These are phyloP conservation scores for Bubalus kerabau DNA, from an alignment of 2,113 vertebrate species.

Conservation along the genomic window DNA sequence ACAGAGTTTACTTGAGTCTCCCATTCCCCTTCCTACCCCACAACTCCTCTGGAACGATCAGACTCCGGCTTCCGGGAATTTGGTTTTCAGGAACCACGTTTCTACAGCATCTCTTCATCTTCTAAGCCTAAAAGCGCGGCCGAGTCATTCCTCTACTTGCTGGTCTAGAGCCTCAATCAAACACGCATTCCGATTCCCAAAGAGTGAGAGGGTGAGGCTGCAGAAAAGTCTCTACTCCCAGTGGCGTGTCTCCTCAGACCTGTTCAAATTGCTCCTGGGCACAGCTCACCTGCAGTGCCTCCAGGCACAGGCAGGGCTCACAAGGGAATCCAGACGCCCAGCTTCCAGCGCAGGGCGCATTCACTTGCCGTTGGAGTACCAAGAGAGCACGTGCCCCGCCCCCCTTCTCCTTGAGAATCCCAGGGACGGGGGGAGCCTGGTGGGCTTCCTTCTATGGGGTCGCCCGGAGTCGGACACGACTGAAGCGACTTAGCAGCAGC, in stretches of 20 bases:
- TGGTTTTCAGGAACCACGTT: background rate
- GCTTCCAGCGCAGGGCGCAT: fast-evolving
- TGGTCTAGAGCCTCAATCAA: background rate
- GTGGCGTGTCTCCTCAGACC: background rate
- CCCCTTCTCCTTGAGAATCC: background rate
- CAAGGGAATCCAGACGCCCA: background rate
- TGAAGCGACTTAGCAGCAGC: background rate
- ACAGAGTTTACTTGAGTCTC: background rate
- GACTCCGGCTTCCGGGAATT: background rate
- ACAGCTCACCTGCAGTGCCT: background rate
- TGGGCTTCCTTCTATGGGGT: background rate
- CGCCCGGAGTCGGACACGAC: too few species aligned
- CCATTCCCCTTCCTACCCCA: background rate
- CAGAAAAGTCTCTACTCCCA: background rate
- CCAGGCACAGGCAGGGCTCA: background rate
- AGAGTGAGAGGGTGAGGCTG: background rate
- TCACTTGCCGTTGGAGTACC: background rate
- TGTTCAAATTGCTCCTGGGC: background rate
- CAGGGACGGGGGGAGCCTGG: background rate
- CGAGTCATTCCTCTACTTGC: background rate
- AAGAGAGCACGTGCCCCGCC: background rate
- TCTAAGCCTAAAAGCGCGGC: background rate
- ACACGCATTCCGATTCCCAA: background rate
- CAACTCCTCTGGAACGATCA: background rate
- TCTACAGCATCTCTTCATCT: background rate